phyloP scores from a whole-genome alignment of 2,797 vertebrate species.

The Pipistrellus pygmaeus region DNA sequence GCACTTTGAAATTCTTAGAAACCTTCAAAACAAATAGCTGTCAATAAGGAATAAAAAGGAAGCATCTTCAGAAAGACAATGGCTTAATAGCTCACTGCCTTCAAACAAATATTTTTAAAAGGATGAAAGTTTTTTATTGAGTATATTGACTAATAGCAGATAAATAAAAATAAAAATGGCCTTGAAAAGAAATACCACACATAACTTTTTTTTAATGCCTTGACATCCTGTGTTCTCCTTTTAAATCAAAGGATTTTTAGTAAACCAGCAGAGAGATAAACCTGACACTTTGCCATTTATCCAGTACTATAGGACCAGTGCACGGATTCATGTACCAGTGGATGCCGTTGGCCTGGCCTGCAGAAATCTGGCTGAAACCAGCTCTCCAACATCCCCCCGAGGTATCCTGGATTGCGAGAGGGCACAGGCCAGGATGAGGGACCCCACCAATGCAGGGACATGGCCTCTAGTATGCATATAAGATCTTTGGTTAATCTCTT shows the following conservation, averaged over 20 bases:
- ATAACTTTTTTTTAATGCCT: conserved; percentile 74
- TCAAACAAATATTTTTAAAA: background rate
- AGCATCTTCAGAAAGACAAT: conserved; percentile 65
- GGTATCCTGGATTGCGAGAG: too few relatives aligned
- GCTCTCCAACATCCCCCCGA: too few relatives aligned
- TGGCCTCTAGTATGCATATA: too few relatives aligned
- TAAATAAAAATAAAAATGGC: background rate
- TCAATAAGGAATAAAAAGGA: conserved; percentile 81
- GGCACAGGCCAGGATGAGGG: too few relatives aligned
- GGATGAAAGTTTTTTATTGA: conserved; percentile 59
- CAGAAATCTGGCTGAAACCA: too few relatives aligned
- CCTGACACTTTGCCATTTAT: conserved; percentile 52
- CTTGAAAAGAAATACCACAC: conserved; percentile 44
- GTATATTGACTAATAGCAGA: conserved; percentile 60
- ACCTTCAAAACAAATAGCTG: conserved; percentile 79
- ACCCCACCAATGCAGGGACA: too few relatives aligned
- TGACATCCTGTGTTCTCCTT: conserved; percentile 64
- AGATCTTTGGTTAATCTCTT: too few relatives aligned
- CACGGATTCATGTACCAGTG: too few relatives aligned
- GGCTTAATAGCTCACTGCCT: background rate
- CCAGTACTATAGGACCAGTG: background rate
- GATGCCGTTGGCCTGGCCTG: too few relatives aligned
- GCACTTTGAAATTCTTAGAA: conserved; percentile 74
- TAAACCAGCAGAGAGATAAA: conserved; percentile 56
- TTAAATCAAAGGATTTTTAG: conserved; percentile 60